Percentiles rank a stretch among this genome's conserved stretches.
Evolutionary conservation across 2,888 invertebrate genomes (phyloP).

Genomic region (Orthosia incerta): DNA sequence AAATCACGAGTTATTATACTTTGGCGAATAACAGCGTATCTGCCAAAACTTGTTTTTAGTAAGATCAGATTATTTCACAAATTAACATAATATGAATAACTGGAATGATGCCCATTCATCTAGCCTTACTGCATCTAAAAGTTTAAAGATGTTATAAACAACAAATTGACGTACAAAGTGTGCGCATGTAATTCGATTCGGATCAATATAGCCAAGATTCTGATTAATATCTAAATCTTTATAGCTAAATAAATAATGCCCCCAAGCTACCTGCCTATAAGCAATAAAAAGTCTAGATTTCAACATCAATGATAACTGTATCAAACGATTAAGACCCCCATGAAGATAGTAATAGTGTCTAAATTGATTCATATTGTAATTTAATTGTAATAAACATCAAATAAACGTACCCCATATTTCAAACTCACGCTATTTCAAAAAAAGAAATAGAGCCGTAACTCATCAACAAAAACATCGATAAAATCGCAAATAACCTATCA

Average conservation of each 20-base stretch:
- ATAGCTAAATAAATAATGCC: conserved; percentile 48
- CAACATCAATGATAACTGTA: conserved; percentile 51
- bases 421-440: conserved; percentile 49
- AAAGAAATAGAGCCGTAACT: conserved; percentile 71
- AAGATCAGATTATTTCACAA: conserved; percentile 36
- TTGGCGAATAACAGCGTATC: not conserved
- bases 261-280: conserved; percentile 15
- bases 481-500: conserved; percentile 75
- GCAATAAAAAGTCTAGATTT: conserved; percentile 39
- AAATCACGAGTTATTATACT: not conserved
- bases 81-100: conserved; percentile 32
- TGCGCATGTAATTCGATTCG: conserved; percentile 36
- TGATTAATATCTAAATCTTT: conserved; percentile 39
- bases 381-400: conserved; percentile 63
- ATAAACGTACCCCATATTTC: conserved; percentile 58
- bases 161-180: conserved; percentile 32
- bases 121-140: conserved; percentile 27
- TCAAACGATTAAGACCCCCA: conserved; percentile 48
- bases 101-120: conserved; percentile 34
- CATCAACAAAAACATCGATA: conserved; percentile 75
- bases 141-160: conserved; percentile 20
- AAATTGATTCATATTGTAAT: conserved; percentile 62
- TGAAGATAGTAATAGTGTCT: conserved; percentile 46
- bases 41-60: conserved; percentile 5
- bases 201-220: conserved; percentile 27